Conservation (phyloP, 1,140 invertebrate species). For the Drosophila athabasca region DNA sequence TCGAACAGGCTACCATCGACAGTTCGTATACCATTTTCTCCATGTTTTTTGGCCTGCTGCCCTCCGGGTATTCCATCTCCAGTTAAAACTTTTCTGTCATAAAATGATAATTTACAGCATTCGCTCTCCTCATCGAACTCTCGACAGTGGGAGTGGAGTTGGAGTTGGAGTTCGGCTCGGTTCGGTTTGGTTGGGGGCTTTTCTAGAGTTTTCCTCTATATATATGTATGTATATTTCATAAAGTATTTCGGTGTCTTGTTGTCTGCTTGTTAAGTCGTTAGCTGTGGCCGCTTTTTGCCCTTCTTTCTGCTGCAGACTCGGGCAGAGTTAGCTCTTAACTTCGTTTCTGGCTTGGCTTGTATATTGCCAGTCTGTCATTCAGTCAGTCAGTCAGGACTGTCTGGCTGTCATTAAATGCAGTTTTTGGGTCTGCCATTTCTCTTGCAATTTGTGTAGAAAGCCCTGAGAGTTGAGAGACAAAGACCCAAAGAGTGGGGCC, state of each 20-base stretch:
- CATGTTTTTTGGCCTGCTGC: conserved; percentile 20
- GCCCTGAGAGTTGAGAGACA: conserved; percentile 22
- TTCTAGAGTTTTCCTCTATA: conserved; percentile 8
- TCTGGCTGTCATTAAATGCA: conserved; percentile 68
- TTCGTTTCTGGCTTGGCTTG: not conserved
- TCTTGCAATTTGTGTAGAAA: conserved; percentile 67
- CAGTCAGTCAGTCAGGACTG: conserved; percentile 29
- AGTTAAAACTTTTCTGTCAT: conserved; percentile 72
- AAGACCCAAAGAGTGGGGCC: conserved; percentile 43
- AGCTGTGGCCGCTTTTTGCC: conserved; percentile 40
- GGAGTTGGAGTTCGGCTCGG: conserved; percentile 18
- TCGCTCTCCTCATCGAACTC: conserved; percentile 66
- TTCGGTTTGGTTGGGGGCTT: not conserved
- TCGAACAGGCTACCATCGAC: not conserved
- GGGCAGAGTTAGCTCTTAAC: conserved; percentile 29
- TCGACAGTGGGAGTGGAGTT: conserved; percentile 44
- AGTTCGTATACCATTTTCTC: conserved; percentile 9
- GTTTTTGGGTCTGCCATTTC: conserved; percentile 53
- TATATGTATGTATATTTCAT: conserved; percentile 15
- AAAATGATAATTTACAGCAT: conserved; percentile 80
- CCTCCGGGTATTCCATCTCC: conserved; percentile 17
- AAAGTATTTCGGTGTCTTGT: conserved; percentile 38
- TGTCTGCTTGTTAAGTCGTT: conserved; percentile 45
- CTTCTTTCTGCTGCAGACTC: conserved; percentile 21
- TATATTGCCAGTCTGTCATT: conserved; percentile 13